These are phyloP conservation scores for Caenorhabditis becei DNA, from an alignment of 2,888 invertebrate species.

Conservation along the genomic window DNA sequence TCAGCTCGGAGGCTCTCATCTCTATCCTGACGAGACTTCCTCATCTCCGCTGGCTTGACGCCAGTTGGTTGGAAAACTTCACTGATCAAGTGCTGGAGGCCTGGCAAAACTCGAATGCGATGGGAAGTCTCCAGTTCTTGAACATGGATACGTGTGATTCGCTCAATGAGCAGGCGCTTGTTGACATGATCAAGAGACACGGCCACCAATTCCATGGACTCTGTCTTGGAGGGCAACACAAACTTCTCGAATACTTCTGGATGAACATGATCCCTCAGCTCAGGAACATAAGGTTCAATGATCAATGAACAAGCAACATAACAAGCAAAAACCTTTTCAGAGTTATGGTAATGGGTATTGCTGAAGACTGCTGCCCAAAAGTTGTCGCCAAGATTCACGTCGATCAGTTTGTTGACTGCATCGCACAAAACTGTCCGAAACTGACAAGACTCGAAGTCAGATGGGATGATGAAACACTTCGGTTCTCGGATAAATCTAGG, in stretches of 20 bases:
- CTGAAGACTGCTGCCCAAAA: constrained; percentile 95
- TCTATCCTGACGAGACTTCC: constrained; percentile 93
- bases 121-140: constrained; percentile 89
- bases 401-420: constrained; percentile 97
- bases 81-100: constrained; percentile 93
- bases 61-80: constrained; percentile 97
- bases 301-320: neutral
- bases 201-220: constrained; percentile 93
- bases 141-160: constrained; percentile 97
- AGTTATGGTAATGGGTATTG: constrained; percentile 96
- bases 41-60: constrained; percentile 91
- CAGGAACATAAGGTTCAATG: constrained; percentile 90
- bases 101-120: constrained; percentile 90
- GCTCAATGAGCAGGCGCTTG: constrained; percentile 92
- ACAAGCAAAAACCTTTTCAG: constrained; percentile 84
- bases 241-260: constrained; percentile 97
- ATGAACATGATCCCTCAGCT: constrained; percentile 94
- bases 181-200: constrained; percentile 92
- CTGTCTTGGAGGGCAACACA: constrained; percentile 93
- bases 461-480: constrained; percentile 98
- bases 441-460: constrained; percentile 93
- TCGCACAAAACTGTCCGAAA: constrained; percentile 92
- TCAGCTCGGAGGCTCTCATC: constrained; percentile 93
- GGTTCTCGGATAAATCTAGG: constrained; percentile 98
- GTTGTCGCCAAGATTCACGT: constrained; percentile 89